A percentile compares a stretch with the other conserved stretches of the same genome.
These are phyloP conservation scores for Lepeophtheirus salmonis DNA, from an alignment of 1,140 invertebrate species.

Conservation along the genomic window DNA sequence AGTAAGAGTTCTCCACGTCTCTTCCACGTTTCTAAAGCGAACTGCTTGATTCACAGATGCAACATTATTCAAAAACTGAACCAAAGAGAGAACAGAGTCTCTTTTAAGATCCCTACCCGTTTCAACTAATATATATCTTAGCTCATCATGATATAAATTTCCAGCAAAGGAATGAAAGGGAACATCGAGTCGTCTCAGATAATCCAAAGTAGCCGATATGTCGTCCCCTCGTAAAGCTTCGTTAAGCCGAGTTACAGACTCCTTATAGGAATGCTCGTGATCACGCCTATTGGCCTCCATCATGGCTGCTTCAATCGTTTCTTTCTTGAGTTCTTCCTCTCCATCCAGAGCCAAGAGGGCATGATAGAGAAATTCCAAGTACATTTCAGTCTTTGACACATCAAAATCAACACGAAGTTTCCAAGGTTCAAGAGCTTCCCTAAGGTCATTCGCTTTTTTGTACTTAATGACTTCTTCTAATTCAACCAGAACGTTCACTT, in stretches of 20 bases:
- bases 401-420: neutral
- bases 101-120: neutral
- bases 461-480: neutral
- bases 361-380: neutral
- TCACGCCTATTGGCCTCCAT: neutral
- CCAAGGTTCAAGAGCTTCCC: neutral
- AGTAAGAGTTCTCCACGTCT: slow-evolving; percentile 19
- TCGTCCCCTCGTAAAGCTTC: neutral
- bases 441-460: neutral
- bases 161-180: slow-evolving; percentile 25
- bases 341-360: neutral
- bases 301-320: neutral
- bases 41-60: neutral
- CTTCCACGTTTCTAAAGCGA: slow-evolving; percentile 10
- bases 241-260: neutral
- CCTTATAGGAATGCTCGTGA: neutral
- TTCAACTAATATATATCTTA: neutral
- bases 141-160: neutral
- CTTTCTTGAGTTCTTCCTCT: neutral
- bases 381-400: neutral
- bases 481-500: neutral
- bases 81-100: neutral
- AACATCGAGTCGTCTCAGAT: neutral
- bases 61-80: neutral
- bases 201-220: neutral